Conservation (phyloP, 2,797 vertebrate species). For the Ctenosaura bakeri region DNA sequence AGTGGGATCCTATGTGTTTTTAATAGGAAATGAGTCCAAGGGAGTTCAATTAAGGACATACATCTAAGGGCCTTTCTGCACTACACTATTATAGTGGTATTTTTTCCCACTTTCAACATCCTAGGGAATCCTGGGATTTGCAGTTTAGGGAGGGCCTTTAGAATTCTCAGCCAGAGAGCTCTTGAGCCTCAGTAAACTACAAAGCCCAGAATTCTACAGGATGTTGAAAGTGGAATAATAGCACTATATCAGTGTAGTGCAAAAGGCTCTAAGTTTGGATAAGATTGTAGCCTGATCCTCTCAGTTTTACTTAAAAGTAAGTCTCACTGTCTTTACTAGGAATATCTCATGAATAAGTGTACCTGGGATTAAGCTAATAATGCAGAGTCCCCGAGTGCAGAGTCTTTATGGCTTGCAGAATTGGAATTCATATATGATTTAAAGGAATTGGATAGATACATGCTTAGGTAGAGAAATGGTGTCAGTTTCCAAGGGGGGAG, state of each 20-base stretch:
- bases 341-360: not conserved
- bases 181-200: too few relatives aligned
- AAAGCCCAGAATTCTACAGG: too few relatives aligned
- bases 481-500: not conserved
- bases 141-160: too few relatives aligned
- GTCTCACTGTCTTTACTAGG: not conserved
- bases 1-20: too few relatives aligned
- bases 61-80: too few relatives aligned
- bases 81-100: too few relatives aligned
- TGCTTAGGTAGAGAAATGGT: not conserved
- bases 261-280: not conserved
- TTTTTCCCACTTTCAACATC: too few relatives aligned
- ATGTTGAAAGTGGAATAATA: too few relatives aligned
- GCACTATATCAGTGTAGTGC: too few relatives aligned
- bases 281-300: not conserved
- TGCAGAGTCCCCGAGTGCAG: not conserved
- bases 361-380: not conserved
- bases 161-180: too few relatives aligned
- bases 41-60: not conserved
- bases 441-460: not conserved
- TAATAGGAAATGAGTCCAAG: not conserved
- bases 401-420: not conserved
- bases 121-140: too few relatives aligned
- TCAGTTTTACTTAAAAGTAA: not conserved
- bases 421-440: not conserved